A percentile compares a stretch with the other conserved stretches of the same genome.
Conservation (phyloP, 2,797 vertebrate genomes). For the Protonibea diacanthus region DNA sequence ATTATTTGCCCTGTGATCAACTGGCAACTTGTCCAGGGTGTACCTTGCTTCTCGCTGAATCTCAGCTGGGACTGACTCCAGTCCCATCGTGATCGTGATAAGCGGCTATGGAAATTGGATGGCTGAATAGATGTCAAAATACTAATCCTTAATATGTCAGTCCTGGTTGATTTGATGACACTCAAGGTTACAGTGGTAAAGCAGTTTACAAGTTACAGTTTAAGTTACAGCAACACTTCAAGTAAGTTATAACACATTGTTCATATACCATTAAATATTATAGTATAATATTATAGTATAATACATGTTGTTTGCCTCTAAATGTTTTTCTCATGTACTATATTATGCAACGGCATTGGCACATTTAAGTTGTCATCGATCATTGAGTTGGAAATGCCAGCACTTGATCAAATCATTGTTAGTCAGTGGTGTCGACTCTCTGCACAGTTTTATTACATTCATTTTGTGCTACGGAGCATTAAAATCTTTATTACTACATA, state of each 20-base stretch:
- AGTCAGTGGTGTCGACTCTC: constrained; percentile 1
- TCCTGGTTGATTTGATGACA: not conserved
- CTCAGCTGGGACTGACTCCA: no score
- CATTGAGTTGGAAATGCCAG: not conserved
- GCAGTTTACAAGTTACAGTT: no score
- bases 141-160: no score
- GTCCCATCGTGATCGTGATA: no score
- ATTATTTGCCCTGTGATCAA: no score
- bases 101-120: no score
- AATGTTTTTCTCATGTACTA: not conserved
- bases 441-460: not conserved
- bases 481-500: constrained; percentile 9
- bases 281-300: no score
- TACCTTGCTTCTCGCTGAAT: no score
- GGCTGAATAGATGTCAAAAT: no score
- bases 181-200: not conserved
- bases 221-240: no score
- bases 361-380: not conserved
- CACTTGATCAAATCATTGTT: constrained; percentile 7
- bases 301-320: not conserved
- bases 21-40: no score
- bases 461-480: constrained; percentile 12
- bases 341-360: not conserved
- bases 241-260: not conserved
- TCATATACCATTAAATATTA: not conserved